Evolutionary conservation across 2,113 vertebrate genomes (phyloP).

Genomic region (Cygnus buccinator): DNA sequence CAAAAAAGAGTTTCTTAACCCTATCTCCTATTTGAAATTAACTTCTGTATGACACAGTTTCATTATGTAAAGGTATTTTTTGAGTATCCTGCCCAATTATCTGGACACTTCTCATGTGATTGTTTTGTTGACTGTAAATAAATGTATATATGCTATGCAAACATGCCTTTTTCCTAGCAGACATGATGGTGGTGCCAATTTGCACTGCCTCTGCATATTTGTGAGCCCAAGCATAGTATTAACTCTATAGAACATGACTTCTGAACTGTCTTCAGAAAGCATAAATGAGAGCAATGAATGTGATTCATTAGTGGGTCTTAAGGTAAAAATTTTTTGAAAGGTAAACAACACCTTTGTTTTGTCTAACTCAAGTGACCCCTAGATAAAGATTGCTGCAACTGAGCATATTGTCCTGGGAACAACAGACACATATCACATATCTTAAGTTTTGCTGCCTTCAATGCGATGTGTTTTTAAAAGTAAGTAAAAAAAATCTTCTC

Average conservation of each 20-base stretch:
- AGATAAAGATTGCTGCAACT: neutral
- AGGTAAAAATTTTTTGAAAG: neutral
- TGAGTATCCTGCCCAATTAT: neutral
- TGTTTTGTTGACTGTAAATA: neutral
- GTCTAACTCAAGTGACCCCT: neutral
- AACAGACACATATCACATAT: neutral
- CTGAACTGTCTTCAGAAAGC: neutral
- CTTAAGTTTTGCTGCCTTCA: neutral
- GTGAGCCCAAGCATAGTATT: neutral
- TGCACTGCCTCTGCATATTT: neutral
- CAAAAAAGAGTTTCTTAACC: neutral
- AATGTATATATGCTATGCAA: neutral
- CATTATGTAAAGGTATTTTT: neutral
- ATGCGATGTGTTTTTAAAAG: neutral
- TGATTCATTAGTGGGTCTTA: neutral
- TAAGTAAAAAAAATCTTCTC: constrained; percentile 5
- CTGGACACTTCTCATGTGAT: neutral
- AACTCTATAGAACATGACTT: neutral
- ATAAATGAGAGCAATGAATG: neutral
- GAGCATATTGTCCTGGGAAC: neutral
- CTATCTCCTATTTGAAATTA: neutral
- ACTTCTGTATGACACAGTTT: neutral
- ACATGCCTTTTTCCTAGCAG: neutral
- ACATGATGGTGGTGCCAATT: neutral
- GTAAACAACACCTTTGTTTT: neutral